Percentiles rank a stretch among this genome's conserved stretches.
Conservation (phyloP, 2,797 vertebrate species). For the Sebastes taczanowskii region DNA sequence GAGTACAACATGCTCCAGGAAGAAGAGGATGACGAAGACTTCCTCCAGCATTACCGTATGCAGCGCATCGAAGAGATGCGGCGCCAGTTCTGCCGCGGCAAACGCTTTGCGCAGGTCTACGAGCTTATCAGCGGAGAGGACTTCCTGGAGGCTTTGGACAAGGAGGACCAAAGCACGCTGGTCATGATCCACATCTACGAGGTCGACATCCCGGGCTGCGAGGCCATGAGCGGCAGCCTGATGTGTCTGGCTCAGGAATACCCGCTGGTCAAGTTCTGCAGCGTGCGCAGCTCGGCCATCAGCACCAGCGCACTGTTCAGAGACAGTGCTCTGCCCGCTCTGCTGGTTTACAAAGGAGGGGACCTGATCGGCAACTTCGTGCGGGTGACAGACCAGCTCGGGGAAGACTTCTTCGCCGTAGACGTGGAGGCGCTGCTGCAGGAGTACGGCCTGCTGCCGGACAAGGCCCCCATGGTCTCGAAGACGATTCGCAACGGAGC, state of each 20-base stretch:
- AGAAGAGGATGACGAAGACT: constrained; percentile 90
- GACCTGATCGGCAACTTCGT: constrained; percentile 98
- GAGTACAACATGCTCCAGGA: constrained; percentile 89
- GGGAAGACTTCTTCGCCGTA: constrained; percentile 97
- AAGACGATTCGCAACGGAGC: constrained; percentile 86
- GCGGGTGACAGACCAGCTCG: constrained; percentile 96
- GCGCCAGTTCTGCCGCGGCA: constrained; percentile 88
- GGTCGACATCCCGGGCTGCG: constrained; percentile 87
- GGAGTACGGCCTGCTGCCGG: constrained; percentile 94
- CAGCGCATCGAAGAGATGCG: constrained; percentile 97
- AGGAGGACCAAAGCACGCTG: constrained; percentile 90
- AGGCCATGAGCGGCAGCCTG: constrained; percentile 94
- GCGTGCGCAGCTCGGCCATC: constrained; percentile 91
- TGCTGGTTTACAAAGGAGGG: constrained; percentile 94
- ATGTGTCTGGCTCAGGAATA: constrained; percentile 94
- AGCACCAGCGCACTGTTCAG: constrained; percentile 93
- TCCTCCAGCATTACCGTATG: constrained; percentile 93
- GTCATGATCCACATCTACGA: constrained; percentile 98
- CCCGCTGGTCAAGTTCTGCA: constrained; percentile 94
- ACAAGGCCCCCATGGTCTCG: constrained; percentile 84
- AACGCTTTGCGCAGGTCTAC: constrained; percentile 90
- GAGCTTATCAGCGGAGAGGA: constrained; percentile 91
- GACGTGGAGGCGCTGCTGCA: constrained; percentile 95
- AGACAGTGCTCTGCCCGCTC: constrained; percentile 91
- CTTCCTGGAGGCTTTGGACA: constrained; percentile 92